Conservation (phyloP, 2,888 invertebrate species). For the Pachydiplax longipennis region DNA sequence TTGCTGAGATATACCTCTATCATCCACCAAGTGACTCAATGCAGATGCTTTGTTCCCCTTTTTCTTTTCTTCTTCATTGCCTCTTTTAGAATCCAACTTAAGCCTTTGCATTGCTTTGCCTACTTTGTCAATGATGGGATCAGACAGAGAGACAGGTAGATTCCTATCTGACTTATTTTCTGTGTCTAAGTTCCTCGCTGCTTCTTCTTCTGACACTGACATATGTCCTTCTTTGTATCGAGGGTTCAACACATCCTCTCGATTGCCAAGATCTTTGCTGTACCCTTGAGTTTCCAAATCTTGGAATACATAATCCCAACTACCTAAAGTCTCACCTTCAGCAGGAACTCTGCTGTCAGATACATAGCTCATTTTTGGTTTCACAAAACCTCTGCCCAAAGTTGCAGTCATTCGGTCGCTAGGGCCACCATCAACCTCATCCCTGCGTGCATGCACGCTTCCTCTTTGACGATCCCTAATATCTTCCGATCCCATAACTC, state of each 20-base stretch:
- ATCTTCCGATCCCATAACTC: neutral
- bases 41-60: neutral
- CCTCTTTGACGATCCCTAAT: conserved; percentile 23
- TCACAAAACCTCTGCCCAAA: neutral
- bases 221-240: neutral
- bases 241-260: conserved; percentile 25
- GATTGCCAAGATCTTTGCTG: conserved; percentile 53
- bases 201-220: conserved; percentile 18
- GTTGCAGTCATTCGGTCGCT: conserved; percentile 19
- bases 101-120: conserved; percentile 10
- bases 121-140: conserved; percentile 16
- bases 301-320: conserved; percentile 83
- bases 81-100: conserved; percentile 21
- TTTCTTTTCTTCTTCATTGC: conserved; percentile 20
- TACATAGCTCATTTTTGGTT: conserved; percentile 14
- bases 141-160: neutral
- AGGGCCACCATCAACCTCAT: neutral
- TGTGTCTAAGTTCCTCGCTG: neutral
- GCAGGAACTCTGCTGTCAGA: neutral
- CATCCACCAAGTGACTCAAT: neutral
- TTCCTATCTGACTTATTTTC: conserved; percentile 16
- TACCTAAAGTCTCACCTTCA: conserved; percentile 67
- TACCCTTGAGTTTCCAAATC: conserved; percentile 79
- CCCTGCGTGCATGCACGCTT: neutral
- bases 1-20: neutral